Conservation (phyloP, 2,888 invertebrate genomes). For the Cloeon dipterum region DNA sequence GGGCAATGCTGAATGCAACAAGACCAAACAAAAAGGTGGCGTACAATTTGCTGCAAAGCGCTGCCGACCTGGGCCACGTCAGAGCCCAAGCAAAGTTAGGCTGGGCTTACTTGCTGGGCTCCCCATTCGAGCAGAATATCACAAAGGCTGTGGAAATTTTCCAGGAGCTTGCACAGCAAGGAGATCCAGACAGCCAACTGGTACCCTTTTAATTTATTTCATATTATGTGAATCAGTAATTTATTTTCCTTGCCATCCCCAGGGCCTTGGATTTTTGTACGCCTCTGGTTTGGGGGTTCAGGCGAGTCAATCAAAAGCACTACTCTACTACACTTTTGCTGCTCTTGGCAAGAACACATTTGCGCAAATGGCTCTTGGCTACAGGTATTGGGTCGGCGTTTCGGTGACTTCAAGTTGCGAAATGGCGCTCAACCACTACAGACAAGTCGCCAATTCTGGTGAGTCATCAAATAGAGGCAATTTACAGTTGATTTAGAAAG, state of each 20-base stretch:
- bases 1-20: constrained; percentile 44
- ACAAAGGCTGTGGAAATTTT: constrained; percentile 53
- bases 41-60: constrained; percentile 49
- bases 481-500: no score
- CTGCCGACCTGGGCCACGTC: constrained; percentile 57
- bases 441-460: constrained; percentile 77
- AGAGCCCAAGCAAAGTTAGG: constrained; percentile 68
- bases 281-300: constrained; percentile 70
- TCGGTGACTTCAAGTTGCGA: constrained; percentile 79
- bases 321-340: constrained; percentile 80
- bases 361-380: constrained; percentile 94
- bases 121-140: constrained; percentile 51
- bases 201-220: no score
- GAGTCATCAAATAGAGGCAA: no score
- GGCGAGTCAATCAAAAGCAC: constrained; percentile 65
- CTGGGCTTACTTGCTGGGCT: constrained; percentile 74
- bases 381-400: constrained; percentile 80
- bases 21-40: constrained; percentile 46
- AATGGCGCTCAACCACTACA: constrained; percentile 72
- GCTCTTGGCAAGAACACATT: constrained; percentile 77
- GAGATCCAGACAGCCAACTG: constrained; percentile 75
- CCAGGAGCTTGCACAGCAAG: constrained; percentile 44
- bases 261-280: constrained; percentile 72
- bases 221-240: no score
- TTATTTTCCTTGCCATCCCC: constrained; percentile 10